phyloP scores from a whole-genome alignment of 2,113 vertebrate species.

The Salvelinus alpinus region DNA sequence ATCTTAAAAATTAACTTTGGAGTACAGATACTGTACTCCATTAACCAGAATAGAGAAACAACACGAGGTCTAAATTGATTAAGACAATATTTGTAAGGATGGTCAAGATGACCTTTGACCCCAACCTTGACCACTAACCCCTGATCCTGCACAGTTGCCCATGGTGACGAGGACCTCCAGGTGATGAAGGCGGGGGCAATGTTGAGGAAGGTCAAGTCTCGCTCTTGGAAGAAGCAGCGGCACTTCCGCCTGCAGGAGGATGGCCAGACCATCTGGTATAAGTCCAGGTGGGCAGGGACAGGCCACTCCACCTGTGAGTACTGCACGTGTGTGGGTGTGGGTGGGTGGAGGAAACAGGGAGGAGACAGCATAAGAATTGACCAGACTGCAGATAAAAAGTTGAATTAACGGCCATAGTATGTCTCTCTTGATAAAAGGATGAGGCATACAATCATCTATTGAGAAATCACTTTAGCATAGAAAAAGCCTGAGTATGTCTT shows the following conservation, averaged over 20 bases:
- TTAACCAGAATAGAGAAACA: too few species aligned
- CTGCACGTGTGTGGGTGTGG: not conserved
- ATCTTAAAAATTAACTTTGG: too few species aligned
- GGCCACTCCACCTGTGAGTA: constrained; percentile 85
- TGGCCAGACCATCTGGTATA: constrained; percentile 90
- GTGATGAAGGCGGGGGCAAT: constrained; percentile 83
- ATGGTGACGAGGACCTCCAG: constrained; percentile 76
- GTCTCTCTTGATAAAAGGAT: not conserved
- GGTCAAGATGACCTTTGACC: not conserved
- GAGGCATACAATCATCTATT: not conserved
- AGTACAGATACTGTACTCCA: too few species aligned
- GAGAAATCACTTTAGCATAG: not conserved
- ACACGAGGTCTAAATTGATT: not conserved
- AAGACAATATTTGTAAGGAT: not conserved
- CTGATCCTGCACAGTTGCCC: constrained; percentile 70
- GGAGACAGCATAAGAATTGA: not conserved
- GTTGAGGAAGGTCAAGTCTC: constrained; percentile 92
- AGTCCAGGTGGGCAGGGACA: constrained; percentile 82
- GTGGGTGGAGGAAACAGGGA: too few species aligned
- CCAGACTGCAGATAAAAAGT: too few species aligned
- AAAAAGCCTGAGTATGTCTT: not conserved
- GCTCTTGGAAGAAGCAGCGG: constrained; percentile 88
- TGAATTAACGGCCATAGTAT: not conserved
- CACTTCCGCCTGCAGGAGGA: constrained; percentile 90
- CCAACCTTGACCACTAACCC: not conserved